phyloP scores from a whole-genome alignment of 2,113 vertebrate genomes.

The Monopterus albus region DNA sequence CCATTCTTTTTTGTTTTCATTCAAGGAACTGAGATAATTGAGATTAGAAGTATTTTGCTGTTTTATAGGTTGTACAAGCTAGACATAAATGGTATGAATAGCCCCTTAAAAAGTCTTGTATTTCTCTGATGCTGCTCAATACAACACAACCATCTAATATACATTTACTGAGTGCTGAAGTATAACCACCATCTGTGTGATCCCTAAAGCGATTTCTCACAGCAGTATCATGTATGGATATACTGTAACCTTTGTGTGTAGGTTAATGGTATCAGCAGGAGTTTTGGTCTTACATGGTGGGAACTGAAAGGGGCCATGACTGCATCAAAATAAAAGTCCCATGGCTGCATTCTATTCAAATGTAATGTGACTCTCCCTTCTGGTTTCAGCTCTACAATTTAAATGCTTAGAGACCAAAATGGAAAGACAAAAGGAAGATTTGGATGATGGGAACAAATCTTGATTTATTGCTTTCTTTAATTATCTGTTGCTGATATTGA shows the following conservation, averaged over 20 bases:
- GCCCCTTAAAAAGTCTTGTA: not conserved
- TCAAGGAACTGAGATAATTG: not conserved
- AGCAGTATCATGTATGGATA: conserved; percentile 13
- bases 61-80: conserved; percentile 1
- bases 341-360: conserved; percentile 33
- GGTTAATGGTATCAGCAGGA: not conserved
- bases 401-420: conserved; percentile 40
- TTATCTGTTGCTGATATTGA: conserved; percentile 73
- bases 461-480: conserved; percentile 62
- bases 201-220: not conserved
- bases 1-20: not conserved
- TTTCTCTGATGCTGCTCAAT: not conserved
- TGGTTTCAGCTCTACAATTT: conserved; percentile 51
- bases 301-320: conserved; percentile 1
- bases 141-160: conserved; percentile 10
- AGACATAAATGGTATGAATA: conserved; percentile 6
- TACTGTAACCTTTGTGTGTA: conserved; percentile 24
- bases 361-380: conserved; percentile 39
- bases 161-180: conserved; percentile 15
- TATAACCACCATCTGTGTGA: conserved; percentile 34
- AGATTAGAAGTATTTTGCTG: conserved; percentile 5
- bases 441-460: conserved; percentile 60
- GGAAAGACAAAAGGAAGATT: conserved; percentile 46
- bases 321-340: conserved; percentile 23
- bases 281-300: not conserved